Base-by-base conservation (phyloP, 2,888 invertebrate species). In the Erebia palarica region DNA sequence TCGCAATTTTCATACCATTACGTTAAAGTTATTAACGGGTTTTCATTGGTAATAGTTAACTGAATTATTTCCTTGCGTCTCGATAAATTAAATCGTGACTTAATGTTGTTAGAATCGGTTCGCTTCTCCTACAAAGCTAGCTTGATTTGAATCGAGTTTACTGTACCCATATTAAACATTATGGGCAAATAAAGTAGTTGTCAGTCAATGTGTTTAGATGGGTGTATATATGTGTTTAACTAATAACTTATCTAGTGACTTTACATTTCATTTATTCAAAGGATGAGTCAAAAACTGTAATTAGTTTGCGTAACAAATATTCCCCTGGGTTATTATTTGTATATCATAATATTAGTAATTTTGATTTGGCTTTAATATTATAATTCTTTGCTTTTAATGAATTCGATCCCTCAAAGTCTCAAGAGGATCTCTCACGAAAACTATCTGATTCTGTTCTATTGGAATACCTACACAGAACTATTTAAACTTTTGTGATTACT, bases 91-190 rank as follows among this genome's bases (percentile, higher is more conserved):
- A 66, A 47, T 66, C 47, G 57, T 66, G 21, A 18, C 14, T 57
- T 65, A 65, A 65, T 65, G 21, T 18, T 65, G 21, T 65, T 65
- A 65, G 44, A 55, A 66, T 66, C 57, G 66, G 57, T 66, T 66
- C 57, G n/a, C 16, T 44, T 42, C 16, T 47, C 57, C 47, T 47
- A 55, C 16, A 57, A 55, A 65, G 65, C 42, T 44, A 4, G 11
- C 44, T 44, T 47, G 44, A 44, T 66, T 58, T 66, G 58, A 21
- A 64, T 10, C 18, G 27, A 59, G 7, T 36, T 68, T 21, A 16
- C 49, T 16, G 36, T n/a, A 66, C 11, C 59, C 18, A 64, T 55
- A 59, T 57, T 47, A 18, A 44, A 16, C 27, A 60, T 42, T 36
- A 44, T n/a, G n/a, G 59, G 8, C 2, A 27, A 14, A 14, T 44